phyloP scores from a whole-genome alignment of 2,888 invertebrate genomes.

The Eristalinus sepulchralis region DNA sequence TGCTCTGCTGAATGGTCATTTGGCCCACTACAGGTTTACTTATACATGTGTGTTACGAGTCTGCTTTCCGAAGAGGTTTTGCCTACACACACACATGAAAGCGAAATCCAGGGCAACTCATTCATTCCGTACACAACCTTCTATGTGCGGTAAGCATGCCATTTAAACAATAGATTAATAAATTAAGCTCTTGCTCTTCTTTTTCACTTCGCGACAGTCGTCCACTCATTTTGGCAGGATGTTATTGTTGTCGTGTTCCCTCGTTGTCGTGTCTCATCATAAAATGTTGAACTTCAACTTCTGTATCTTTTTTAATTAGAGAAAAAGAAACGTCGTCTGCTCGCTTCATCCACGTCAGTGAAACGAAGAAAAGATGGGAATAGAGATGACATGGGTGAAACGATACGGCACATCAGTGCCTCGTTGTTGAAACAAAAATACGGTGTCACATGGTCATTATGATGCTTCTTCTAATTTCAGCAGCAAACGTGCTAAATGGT shows the following conservation, averaged over 20 bases:
- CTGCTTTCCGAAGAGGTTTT: neutral
- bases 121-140: constrained; percentile 35
- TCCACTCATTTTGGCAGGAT: neutral
- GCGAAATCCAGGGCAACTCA: constrained; percentile 50
- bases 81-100: neutral
- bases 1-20: neutral
- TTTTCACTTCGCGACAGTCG: neutral
- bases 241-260: neutral
- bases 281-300: constrained; percentile 68
- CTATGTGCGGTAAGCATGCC: constrained; percentile 35
- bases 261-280: constrained; percentile 25
- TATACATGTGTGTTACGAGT: constrained; percentile 5
- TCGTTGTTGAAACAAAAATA: constrained; percentile 1
- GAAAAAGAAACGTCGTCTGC: constrained; percentile 38
- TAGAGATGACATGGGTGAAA: constrained; percentile 23
- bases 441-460: neutral
- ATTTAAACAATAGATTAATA: constrained; percentile 55
- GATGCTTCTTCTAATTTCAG: constrained; percentile 2
- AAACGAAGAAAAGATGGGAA: constrained; percentile 17
- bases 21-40: neutral
- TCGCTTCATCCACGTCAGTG: constrained; percentile 13
- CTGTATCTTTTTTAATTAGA: constrained; percentile 61
- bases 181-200: constrained; percentile 33
- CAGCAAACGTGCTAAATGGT: neutral
- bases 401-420: constrained; percentile 1